Percentiles rank a stretch among this genome's conserved stretches.
phyloP scores from a whole-genome alignment of 1,140 invertebrate genomes.

The Lucilia sericata region DNA sequence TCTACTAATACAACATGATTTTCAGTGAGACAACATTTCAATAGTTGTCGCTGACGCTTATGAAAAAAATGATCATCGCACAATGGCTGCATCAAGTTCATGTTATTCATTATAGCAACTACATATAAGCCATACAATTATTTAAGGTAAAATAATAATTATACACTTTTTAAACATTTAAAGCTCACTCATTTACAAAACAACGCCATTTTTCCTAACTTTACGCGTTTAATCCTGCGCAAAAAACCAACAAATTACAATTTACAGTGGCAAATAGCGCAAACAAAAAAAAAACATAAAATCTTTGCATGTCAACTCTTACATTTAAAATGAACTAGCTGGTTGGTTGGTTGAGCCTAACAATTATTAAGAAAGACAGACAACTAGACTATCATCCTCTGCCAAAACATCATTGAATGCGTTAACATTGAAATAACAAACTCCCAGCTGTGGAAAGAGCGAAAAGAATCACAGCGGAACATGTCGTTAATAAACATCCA shows the following conservation, averaged over 20 bases:
- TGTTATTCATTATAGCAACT: constrained; percentile 9
- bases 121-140: not conserved
- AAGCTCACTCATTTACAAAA: constrained; percentile 22
- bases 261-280: not conserved
- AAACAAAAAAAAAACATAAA: not conserved
- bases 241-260: constrained; percentile 32
- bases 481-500: constrained; percentile 22
- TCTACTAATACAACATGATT: not conserved
- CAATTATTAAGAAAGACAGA: no score
- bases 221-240: not conserved
- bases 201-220: not conserved
- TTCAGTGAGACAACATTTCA: constrained; percentile 7
- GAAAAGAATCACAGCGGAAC: constrained; percentile 38
- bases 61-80: not conserved
- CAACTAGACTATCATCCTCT: not conserved
- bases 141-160: constrained; percentile 7
- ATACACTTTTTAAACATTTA: constrained; percentile 34
- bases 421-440: constrained; percentile 8
- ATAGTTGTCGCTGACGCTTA: not conserved
- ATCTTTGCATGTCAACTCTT: constrained; percentile 41
- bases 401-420: not conserved
- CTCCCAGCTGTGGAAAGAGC: not conserved
- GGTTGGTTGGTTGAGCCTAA: not conserved
- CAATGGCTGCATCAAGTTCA: not conserved
- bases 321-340: not conserved